Conservation (phyloP, 2,113 vertebrate genomes). For the Centropristis striata region DNA sequence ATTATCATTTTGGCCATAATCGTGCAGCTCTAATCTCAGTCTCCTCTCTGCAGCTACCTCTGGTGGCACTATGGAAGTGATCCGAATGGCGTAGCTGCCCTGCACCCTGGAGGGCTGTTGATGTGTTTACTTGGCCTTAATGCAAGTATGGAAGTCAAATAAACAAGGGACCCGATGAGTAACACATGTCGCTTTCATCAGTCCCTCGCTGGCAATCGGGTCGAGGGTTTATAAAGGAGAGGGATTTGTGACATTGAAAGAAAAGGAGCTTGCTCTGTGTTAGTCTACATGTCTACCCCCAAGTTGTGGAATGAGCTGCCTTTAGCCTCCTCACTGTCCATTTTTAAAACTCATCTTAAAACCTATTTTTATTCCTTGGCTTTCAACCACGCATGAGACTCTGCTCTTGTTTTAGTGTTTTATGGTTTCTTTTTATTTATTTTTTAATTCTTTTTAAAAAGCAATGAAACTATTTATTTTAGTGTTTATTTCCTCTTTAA, state of each 20-base stretch:
- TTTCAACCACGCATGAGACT: too few species aligned
- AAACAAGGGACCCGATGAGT: constrained; percentile 76
- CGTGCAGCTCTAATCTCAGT: too few species aligned
- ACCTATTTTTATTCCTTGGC: too few species aligned
- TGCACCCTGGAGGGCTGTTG: constrained; percentile 33
- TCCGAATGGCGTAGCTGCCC: not conserved
- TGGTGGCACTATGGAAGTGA: constrained; percentile 10
- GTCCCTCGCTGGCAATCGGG: constrained; percentile 71
- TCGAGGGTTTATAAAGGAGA: constrained; percentile 58
- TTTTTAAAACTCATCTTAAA: too few species aligned
- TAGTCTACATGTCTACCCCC: constrained; percentile 64
- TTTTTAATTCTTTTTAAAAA: too few species aligned
- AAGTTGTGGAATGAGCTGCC: too few species aligned
- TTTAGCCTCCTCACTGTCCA: too few species aligned
- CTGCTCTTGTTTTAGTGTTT: too few species aligned
- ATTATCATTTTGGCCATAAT: too few species aligned
- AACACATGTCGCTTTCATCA: constrained; percentile 86
- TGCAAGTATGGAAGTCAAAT: constrained; percentile 80
- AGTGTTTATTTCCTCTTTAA: too few species aligned
- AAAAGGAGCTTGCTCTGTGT: constrained; percentile 44
- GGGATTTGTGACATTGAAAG: constrained; percentile 22
- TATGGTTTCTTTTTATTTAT: too few species aligned
- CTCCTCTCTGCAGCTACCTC: constrained; percentile 29
- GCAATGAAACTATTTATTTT: too few species aligned
- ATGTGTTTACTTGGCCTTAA: constrained; percentile 74